Conservation (phyloP, 2,797 vertebrate species). For the Gastrophryne carolinensis region DNA sequence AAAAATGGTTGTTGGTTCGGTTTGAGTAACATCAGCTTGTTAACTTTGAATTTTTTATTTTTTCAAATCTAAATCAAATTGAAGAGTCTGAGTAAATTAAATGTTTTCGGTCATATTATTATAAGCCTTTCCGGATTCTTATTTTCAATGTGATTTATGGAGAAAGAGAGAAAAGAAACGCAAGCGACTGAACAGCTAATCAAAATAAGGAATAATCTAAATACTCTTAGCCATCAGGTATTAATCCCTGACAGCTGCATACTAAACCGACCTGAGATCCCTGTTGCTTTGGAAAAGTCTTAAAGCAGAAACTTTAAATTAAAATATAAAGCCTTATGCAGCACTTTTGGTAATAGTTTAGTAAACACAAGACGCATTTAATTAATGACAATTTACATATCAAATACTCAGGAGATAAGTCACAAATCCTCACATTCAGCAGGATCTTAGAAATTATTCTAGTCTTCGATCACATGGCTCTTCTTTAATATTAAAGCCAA, state of each 20-base stretch:
- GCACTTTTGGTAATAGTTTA: constrained; percentile 49
- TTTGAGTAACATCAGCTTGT: neutral
- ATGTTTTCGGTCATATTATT: constrained; percentile 9
- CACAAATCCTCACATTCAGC: constrained; percentile 47
- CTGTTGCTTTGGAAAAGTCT: constrained; percentile 36
- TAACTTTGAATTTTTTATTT: neutral
- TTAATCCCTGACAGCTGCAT: constrained; percentile 48
- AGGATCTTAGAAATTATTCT: constrained; percentile 37
- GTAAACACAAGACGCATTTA: constrained; percentile 50
- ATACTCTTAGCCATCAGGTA: constrained; percentile 43
- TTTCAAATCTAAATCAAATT: neutral
- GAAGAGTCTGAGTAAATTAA: neutral
- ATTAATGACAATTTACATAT: constrained; percentile 53
- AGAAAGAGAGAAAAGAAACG: constrained; percentile 4
- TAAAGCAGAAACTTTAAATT: constrained; percentile 49
- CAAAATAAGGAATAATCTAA: constrained; percentile 35
- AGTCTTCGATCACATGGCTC: constrained; percentile 34
- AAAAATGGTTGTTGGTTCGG: too few species aligned
- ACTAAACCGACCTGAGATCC: constrained; percentile 14
- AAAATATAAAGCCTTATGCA: constrained; percentile 50
- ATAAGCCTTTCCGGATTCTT: constrained; percentile 21
- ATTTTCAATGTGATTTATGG: constrained; percentile 34
- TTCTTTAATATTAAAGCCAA: constrained; percentile 38
- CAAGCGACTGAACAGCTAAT: constrained; percentile 37
- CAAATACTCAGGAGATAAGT: constrained; percentile 47